Conservation (phyloP, 2,888 invertebrate species). For the Phalangium opilio region DNA sequence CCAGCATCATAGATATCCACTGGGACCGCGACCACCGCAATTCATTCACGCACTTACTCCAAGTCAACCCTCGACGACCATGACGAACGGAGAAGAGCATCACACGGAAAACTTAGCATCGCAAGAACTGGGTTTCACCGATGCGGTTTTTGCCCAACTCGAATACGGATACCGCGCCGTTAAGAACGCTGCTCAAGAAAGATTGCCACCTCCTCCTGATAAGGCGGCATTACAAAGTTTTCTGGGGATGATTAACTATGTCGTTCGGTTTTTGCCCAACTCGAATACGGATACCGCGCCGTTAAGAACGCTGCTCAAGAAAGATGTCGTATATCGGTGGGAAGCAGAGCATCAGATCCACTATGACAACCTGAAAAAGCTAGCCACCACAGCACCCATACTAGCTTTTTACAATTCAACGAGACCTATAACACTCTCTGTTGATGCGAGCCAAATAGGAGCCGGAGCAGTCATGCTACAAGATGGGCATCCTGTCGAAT, state of each 20-base stretch:
- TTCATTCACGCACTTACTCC: too few relatives aligned
- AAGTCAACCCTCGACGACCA: too few relatives aligned
- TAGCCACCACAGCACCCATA: constrained; percentile 22
- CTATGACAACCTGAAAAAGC: constrained; percentile 24
- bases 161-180: neutral
- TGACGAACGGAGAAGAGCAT: too few relatives aligned
- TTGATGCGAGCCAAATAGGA: constrained; percentile 27
- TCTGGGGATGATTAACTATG: constrained; percentile 4
- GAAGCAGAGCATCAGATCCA: constrained; percentile 14
- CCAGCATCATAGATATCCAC: too few relatives aligned
- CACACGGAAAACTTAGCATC: too few relatives aligned
- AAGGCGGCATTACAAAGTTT: constrained; percentile 5
- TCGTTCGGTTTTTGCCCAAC: neutral
- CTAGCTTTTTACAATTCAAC: constrained; percentile 25
- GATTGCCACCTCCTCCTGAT: constrained; percentile 3
- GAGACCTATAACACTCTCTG: constrained; percentile 18
- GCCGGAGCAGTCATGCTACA: constrained; percentile 26
- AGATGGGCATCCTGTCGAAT: constrained; percentile 25
- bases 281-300: neutral
- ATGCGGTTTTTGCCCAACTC: too few relatives aligned
- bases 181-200: neutral
- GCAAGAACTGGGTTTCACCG: too few relatives aligned
- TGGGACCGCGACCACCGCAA: too few relatives aligned
- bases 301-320: neutral
- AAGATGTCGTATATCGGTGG: too few relatives aligned